These are phyloP conservation scores for Thera britannica DNA, from an alignment of 2,888 invertebrate genomes.

Conservation along the genomic window DNA sequence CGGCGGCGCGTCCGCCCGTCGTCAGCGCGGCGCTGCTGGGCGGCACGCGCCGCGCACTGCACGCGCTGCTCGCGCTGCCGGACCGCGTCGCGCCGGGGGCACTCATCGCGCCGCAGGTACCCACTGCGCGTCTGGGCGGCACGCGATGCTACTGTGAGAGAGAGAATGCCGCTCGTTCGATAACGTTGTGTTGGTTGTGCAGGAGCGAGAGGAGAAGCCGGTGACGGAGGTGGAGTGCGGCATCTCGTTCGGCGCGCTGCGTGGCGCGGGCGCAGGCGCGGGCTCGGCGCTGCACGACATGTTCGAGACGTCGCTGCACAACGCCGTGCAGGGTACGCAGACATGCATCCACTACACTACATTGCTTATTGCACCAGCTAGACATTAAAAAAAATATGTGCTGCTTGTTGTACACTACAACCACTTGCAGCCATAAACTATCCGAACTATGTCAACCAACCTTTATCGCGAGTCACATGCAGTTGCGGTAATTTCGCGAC, in stretches of 20 bases:
- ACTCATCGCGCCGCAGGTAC: constrained; percentile 2
- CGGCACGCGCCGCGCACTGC: constrained; percentile 85
- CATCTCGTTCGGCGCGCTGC: constrained; percentile 71
- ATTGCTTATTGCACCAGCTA: too few species aligned
- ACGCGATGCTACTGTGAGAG: too few species aligned
- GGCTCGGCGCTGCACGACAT: constrained; percentile 86
- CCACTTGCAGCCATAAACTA: too few species aligned
- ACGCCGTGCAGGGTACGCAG: constrained; percentile 90
- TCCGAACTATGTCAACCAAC: too few species aligned
- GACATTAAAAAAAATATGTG: too few species aligned
- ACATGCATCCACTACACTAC: too few species aligned
- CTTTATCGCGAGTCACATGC: too few species aligned
- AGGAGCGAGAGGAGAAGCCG: constrained; percentile 50
- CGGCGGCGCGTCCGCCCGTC: constrained; percentile 84
- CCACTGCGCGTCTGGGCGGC: too few species aligned
- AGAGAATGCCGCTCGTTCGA: too few species aligned
- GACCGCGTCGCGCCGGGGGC: constrained; percentile 82
- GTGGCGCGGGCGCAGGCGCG: constrained; percentile 54
- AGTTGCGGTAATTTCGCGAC: too few species aligned
- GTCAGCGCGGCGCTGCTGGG: constrained; percentile 84
- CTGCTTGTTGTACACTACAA: too few species aligned
- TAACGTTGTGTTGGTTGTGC: background rate
- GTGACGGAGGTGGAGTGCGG: constrained; percentile 67
- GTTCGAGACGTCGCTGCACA: constrained; percentile 96
- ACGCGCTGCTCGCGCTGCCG: constrained; percentile 89